Evolutionary conservation across 2,888 invertebrate genomes (phyloP).

Genomic region (Drosophila formosana): DNA sequence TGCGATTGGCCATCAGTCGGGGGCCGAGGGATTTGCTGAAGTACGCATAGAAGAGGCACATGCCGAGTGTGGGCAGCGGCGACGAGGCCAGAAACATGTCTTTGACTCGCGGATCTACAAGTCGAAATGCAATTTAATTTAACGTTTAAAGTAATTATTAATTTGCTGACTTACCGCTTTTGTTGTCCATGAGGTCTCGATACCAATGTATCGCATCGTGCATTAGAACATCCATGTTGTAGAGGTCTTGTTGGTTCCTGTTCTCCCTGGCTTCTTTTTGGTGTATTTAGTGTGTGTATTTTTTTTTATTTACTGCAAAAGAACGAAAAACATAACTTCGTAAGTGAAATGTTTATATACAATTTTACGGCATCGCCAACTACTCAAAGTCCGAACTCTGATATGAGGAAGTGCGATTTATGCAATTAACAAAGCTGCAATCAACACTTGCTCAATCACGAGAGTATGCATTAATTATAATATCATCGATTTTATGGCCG

Average conservation of each 20-base stretch:
- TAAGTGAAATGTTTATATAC: not conserved
- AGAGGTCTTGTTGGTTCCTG: conserved; percentile 18
- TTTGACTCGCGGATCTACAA: conserved; percentile 93
- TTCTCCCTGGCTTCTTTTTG: conserved; percentile 8
- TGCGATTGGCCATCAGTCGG: conserved; percentile 94
- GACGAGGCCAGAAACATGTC: conserved; percentile 96
- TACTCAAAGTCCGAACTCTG: not conserved
- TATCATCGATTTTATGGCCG: conserved; percentile 5
- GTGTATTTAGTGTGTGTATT: not conserved
- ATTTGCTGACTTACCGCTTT: conserved; percentile 87
- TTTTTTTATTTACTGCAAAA: conserved; percentile 2
- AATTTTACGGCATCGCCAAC: not conserved
- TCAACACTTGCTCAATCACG: conserved; percentile 41
- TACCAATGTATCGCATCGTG: conserved; percentile 87
- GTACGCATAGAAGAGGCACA: conserved; percentile 94
- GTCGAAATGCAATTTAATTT: not conserved
- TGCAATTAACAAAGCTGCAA: conserved; percentile 29
- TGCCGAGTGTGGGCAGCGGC: conserved; percentile 92
- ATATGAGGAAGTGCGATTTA: conserved; percentile 28
- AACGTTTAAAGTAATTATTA: not conserved
- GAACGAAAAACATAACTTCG: not conserved
- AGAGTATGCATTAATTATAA: not conserved
- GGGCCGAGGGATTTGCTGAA: conserved; percentile 94
- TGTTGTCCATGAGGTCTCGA: conserved; percentile 90
- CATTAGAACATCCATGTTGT: conserved; percentile 81